Conservation (phyloP, 2,113 vertebrate genomes). For the Octodon degus region DNA sequence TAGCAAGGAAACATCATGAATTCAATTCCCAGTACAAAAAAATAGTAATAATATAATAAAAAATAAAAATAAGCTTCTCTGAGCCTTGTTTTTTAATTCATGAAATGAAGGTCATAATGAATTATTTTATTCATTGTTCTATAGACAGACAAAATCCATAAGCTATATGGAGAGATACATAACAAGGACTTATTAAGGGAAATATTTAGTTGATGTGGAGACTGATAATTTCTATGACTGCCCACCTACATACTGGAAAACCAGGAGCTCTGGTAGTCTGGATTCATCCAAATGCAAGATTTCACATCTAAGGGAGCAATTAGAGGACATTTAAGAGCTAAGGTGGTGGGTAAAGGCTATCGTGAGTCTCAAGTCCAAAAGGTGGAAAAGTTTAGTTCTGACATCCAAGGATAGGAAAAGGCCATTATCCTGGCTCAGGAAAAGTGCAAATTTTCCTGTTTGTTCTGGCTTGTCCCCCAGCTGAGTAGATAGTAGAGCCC, state of each 20-base stretch:
- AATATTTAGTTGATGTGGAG: not conserved
- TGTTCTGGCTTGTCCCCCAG: not conserved
- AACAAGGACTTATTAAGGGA: not conserved
- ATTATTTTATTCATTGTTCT: not conserved
- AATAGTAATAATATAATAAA: too few species aligned
- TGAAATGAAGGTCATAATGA: not conserved
- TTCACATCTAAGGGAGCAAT: not conserved
- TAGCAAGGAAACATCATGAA: too few species aligned
- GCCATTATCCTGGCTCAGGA: too few species aligned
- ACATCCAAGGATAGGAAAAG: not conserved
- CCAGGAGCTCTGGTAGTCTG: too few species aligned
- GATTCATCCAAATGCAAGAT: not conserved
- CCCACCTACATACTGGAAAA: not conserved
- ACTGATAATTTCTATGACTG: not conserved
- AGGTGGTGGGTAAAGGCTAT: too few species aligned
- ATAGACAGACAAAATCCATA: not conserved
- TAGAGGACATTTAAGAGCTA: too few species aligned
- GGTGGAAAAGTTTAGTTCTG: not conserved
- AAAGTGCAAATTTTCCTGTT: not conserved
- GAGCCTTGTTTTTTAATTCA: not conserved
- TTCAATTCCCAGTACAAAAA: too few species aligned
- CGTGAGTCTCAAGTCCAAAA: not conserved
- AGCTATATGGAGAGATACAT: not conserved
- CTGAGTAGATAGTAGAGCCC: not conserved
- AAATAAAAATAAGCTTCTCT: not conserved